Base-by-base conservation (phyloP, 2,888 invertebrate species). In the Oxyteleia sp. region DNA sequence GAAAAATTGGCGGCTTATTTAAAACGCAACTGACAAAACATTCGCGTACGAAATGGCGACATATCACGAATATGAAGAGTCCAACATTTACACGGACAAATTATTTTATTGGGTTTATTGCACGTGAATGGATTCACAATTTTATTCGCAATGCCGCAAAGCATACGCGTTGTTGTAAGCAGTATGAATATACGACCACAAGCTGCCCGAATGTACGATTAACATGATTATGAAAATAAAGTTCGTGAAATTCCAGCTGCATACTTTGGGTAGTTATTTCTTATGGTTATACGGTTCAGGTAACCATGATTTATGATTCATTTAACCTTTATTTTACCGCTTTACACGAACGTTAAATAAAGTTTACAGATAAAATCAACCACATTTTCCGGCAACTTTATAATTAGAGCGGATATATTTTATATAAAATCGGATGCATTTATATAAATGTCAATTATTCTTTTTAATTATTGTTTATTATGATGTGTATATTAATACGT, bases 161-260 rank as follows among this genome's bases (percentile, higher is more conserved):
- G 55, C 41, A 32, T 41, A 55, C n/a, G 29, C 32, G 41, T 10
- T 32, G 51, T 47, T 51, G 55, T 43, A 69, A 51, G 66, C 26
- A 51, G 38, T 45, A 43, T 35, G 35, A 64, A 18, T 32, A 18
- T 41, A 26, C 38, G 26, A 18, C 55, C 51, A 13, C 74, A 66
- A 64, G 63, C 32, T 16, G 53, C 41, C 55, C 41, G 71, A 63
- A 71, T 76, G 69, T 53, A 66, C 74, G 82, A 76, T 82, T 75
- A 82, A 82, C 75, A 13, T 69, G 75, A 82, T 82, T 82, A 82
- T 82, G 75, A 75, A 76, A 82, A 76, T 76, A 76, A 81, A 63
- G 49, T 81, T 81, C 35, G 20, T 38, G 75, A 47, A 74, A 81
- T 81, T 59, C 43, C 68, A 32, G 18, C 59, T 16, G 61, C 55